Evolutionary conservation across 1,140 invertebrate species (phyloP).

Genomic region (Lordiphosa collinella): DNA sequence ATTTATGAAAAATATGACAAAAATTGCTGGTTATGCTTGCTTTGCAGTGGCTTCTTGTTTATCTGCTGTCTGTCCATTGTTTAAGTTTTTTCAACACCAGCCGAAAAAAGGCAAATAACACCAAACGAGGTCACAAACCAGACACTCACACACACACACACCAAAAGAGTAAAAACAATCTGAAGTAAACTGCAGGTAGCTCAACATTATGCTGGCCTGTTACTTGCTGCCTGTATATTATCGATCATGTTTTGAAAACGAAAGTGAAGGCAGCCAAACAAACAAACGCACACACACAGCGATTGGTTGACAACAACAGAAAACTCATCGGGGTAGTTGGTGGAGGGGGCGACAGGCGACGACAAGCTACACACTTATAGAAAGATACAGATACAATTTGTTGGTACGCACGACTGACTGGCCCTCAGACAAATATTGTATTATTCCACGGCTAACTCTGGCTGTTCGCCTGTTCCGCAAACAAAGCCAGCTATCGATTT

Average conservation of each 20-base stretch:
- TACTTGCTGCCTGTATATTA: constrained; percentile 67
- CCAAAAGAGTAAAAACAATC: constrained; percentile 36
- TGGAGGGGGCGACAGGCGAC: neutral
- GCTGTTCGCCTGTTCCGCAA: constrained; percentile 58
- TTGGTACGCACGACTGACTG: constrained; percentile 2
- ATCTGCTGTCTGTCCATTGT: constrained; percentile 23
- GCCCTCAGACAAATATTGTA: constrained; percentile 3
- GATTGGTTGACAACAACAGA: constrained; percentile 1
- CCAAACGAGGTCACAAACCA: constrained; percentile 22
- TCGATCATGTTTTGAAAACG: constrained; percentile 70
- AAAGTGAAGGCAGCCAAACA: constrained; percentile 45
- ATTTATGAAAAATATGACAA: neutral
- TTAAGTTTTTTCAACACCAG: constrained; percentile 35
- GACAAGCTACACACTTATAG: constrained; percentile 16
- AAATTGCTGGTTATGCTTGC: constrained; percentile 6
- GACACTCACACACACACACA: constrained; percentile 9
- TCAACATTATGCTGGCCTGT: constrained; percentile 48
- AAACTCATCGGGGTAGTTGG: neutral
- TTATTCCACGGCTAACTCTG: constrained; percentile 8
- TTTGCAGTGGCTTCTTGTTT: constrained; percentile 8
- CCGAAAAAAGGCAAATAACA: constrained; percentile 25
- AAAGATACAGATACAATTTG: constrained; percentile 19
- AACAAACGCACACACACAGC: neutral
- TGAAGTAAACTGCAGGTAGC: constrained; percentile 20
- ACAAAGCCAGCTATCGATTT: constrained; percentile 73